phyloP scores from a whole-genome alignment of 1,140 invertebrate genomes.

The Uloborus diversus region DNA sequence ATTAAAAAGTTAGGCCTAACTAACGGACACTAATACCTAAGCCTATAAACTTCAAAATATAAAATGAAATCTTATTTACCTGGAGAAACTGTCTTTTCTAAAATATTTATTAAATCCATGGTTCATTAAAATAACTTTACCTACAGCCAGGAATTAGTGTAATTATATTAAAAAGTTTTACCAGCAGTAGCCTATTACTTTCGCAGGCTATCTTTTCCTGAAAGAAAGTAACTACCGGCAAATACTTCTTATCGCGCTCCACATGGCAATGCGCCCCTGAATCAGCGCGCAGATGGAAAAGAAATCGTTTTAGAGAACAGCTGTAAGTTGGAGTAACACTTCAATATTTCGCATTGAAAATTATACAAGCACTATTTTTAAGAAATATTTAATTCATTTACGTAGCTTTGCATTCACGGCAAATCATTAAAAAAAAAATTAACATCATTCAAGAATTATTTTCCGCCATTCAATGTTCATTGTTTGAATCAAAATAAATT shows the following conservation, averaged over 20 bases:
- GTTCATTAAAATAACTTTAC: not conserved
- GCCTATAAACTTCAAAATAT: not conserved
- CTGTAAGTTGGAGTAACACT: no score
- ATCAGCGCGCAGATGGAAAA: constrained; percentile 15
- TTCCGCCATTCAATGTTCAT: no score
- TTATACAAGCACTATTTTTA: no score
- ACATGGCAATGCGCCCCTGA: constrained; percentile 28
- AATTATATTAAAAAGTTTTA: not conserved
- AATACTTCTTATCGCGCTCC: constrained; percentile 40
- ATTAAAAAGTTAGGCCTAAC: constrained; percentile 50
- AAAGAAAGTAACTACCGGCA: constrained; percentile 34
- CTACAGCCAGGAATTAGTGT: not conserved
- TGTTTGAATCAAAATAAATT: no score
- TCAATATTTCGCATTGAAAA: no score
- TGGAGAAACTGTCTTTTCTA: constrained; percentile 84
- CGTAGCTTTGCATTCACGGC: no score
- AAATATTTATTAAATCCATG: constrained; percentile 60
- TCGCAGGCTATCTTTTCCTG: not conserved
- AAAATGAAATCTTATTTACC: constrained; percentile 73
- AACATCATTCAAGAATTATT: no score
- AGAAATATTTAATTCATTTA: no score
- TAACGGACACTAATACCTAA: constrained; percentile 25
- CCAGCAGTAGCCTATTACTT: not conserved
- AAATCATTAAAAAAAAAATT: no score
- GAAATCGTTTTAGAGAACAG: no score